Evolutionary conservation across 2,888 invertebrate species (phyloP).

Genomic region (Prosopocoilus inquinatus): DNA sequence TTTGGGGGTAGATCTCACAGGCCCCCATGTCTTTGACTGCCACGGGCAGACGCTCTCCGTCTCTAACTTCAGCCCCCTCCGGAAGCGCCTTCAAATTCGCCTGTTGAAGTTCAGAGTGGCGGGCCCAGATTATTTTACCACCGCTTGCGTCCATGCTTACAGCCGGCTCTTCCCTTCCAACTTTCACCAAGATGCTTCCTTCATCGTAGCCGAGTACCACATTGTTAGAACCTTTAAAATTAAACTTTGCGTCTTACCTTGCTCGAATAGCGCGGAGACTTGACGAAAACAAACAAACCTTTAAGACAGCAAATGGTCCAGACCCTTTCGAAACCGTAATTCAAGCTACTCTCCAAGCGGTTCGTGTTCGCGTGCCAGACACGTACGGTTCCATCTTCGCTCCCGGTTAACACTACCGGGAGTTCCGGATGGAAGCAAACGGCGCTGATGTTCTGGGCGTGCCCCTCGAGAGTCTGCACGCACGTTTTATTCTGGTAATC

Average conservation of each 20-base stretch:
- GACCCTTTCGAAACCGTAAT: conserved; percentile 96
- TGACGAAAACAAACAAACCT: conserved; percentile 3
- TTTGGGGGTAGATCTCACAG: conserved; percentile 99
- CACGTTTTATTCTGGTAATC: conserved; percentile 99
- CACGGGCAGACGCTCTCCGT: conserved; percentile 90
- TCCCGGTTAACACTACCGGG: conserved; percentile 94
- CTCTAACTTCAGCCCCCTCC: conserved; percentile 71
- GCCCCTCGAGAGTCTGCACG: conserved; percentile 96
- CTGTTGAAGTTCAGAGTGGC: conserved; percentile 97
- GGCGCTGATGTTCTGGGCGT: conserved; percentile 92
- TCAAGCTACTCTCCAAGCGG: conserved; percentile 91
- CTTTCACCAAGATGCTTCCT: conserved; percentile 92
- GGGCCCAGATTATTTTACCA: conserved; percentile 98
- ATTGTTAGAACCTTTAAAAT: conserved; percentile 77
- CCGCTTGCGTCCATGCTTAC: conserved; percentile 99
- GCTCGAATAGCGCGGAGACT: no score
- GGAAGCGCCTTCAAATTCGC: conserved; percentile 85
- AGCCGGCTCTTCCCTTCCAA: conserved; percentile 98
- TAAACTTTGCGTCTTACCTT: no score
- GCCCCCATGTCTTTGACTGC: conserved; percentile 98
- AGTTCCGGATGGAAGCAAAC: conserved; percentile 98
- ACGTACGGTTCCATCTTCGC: conserved; percentile 96
- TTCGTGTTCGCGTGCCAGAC: conserved; percentile 99
- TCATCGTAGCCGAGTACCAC: conserved; percentile 98
- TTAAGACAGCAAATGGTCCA: conserved; percentile 94